Evolutionary conservation across 2,888 invertebrate species (phyloP), one percentile per base, ranked within the genome.

Genomic region (Noctua comes): DNA sequence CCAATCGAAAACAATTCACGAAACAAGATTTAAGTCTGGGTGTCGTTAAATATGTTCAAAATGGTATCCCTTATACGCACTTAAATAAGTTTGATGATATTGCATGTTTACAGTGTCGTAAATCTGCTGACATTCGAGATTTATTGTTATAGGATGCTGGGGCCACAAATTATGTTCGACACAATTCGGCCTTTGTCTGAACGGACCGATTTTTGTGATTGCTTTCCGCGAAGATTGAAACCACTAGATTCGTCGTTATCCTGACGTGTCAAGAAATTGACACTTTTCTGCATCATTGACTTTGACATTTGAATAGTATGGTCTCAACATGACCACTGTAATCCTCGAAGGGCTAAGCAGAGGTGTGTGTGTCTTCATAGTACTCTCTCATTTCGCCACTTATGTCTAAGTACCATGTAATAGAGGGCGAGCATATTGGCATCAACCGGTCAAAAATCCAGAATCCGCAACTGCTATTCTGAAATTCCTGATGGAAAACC

Each of bases 81-180:
- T 93, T 92, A 93, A 94, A 92, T 93, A 88, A 87, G 79, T 93
- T 89, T 91, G 89, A 95, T 93, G 95, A 94, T 94, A 93, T 95
- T 93, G 92, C 94, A 93, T 93, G 93, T 96, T 95, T 95, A 95
- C 93, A 89, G 94, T 91, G 91, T 91, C 93, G 94, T 96, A 96
- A 96, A 95, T 95, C 94, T 92, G 92, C 91, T 93, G 92, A 92
- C 93, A 90, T 87, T 87, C 76, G 84, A 92, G 94, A 95, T 96
- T 96, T 96, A 95, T 95, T 90, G 93, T 92, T 93, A 92, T 93
- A 93, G 91, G 92, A 91, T 89, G 91, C 88, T 88, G 90, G 91
- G 88, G 90, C 91, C 93, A 94, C 94, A 89, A 88, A 89, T 88
- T 88, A 87, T 92, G 92, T 93, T 92, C 90, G 92, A 91, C 91